Base-by-base conservation (phyloP, 2,888 invertebrate species). In the Isotomurus palustris region DNA sequence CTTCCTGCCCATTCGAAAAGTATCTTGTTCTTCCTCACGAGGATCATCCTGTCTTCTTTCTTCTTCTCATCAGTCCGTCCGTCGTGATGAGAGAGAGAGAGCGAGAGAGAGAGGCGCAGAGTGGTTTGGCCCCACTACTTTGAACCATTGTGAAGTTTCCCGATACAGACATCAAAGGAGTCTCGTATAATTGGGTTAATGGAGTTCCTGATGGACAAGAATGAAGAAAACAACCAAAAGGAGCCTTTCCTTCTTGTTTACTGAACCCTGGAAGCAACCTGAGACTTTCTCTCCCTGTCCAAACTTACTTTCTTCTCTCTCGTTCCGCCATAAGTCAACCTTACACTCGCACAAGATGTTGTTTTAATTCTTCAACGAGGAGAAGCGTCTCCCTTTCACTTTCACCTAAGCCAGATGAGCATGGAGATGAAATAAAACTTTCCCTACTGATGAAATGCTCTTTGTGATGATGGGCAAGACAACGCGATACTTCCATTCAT, bases 111-210 rank as follows among this genome's bases (percentile, higher is more conserved):
- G 35, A 24, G n/a, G 49, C 43, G 48, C 57, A 53, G 35, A 48
- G 53, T 58, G 52, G 53, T 58, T 52, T 52, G 47, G 53, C 47
- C 53, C 53, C 40, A 24, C 45, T 25, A 32, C 41, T 54, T 54
- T 49, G 29, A 40, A 40, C 49, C 19, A n/a, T 12, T 10, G 40
- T 17, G 40, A 29, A 5, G n/a, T 49, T 53, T 17, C 14, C 32
- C 48, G 57, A 58, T 58, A 58, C 52, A 61, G 50, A 53, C 62
- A 60, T 60, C 63, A 63, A 64, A 64, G 56, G 64, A 47, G 21
- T 61, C 35, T 45, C 50, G n/a, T 48, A 59, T 64, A 64, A 64
- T 64, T 64, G 64, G 61, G 64, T 64, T 64, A 64, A 64, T 64
- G 64, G 61, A 64, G 61, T 62, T 58, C 48, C 55, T 64, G 64